Base-by-base conservation (phyloP, 23 tunicate genomes). In the Aplidium turbinatum region DNA sequence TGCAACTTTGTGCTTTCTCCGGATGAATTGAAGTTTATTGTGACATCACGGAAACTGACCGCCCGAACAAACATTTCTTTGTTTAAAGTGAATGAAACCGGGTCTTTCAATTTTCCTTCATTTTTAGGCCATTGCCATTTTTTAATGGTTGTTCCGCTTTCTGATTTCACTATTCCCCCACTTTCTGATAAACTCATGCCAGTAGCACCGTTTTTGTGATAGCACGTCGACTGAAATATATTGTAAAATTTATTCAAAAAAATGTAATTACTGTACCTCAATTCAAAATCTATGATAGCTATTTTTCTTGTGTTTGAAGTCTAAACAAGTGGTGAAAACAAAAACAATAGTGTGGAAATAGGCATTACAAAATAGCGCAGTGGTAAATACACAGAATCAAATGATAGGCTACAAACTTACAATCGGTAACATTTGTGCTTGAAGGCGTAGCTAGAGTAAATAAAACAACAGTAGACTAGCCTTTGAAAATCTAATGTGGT, bases 141-240 rank as follows among this genome's bases (percentile, higher is more conserved):
- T 0, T 63, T 83, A 40, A 52, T 33, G 19, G 82, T 63, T 71
- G 39, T 54, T 2, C 96, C 96, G 20, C 76, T 70, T 36, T 88
- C 86, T 1, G 79, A 9, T 33, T 80, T 72, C 29, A 91, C 21
- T 0, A 55, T 19, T 0, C 90, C 85, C n/a, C 91, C 91, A 0
- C 68, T 68, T 7, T 91, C 78, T 19, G 87, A 51, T 26, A 91
- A 64, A 24, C 74, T 90, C 5, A 82, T 83, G 5, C 57, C 70
- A 7, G 85, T 90, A n/a, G n/a, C n/a, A n/a, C n/a, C n/a, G 38
- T 91, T 84, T 47, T 83, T 74, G 74, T 81, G 92, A 50, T 84
- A 91, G 82, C 97, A 91, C 63, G 86, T 84, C 3, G 97, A 91
- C 97, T 91, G 67, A 20, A 55, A 55, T 11, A n/a, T 9, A 42